Evolutionary conservation across 64 coral and sea anemone genomes (phyloP), one percentile per base, ranked within the genome.

Genomic region (Cladopsammia gracilis): DNA sequence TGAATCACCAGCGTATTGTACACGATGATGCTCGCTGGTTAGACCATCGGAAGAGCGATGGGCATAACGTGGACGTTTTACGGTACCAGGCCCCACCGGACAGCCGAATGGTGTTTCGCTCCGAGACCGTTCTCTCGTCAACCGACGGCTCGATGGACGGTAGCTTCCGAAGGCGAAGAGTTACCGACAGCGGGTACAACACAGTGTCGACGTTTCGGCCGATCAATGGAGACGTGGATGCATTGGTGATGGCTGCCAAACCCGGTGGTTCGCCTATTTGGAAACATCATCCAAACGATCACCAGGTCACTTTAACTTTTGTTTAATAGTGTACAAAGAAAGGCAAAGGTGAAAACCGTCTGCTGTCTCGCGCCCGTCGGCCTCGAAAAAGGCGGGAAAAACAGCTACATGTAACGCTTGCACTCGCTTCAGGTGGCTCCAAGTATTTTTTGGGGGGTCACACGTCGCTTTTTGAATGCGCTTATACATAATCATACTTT

Each of bases 201-300:
- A 25, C 73, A 1, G 62, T 89, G 47, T 69, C 87, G 48, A 81
- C 81, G 20, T 94, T 94, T 97, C 92, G 96, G 80, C 96, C 96
- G 56, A 94, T 97, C 77, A 97, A 97, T 58, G 96, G 96, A 58
- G 96, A 97, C 85, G 53, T 97, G 47, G 88, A 97, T 69, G 96
- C 83, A 6, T 85, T 97, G 62, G 83, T 68, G 77, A 87, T 77
- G 84, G 88, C 75, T 53, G 58, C 72, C 79, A 97, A 67, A 70
- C 84, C 57, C 62, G 75, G 75, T 25, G 88, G 82, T 22, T 97
- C 96, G 52, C 96, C 96, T 10, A 85, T 97, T 89, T 97, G 96
- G 96, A 97, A 88, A 85, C 88, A 92, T 64, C 92, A 93, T n/a
- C 66, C 82, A 5, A 84, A 93, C 48, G 73, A 76, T 22, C 84